Evolutionary conservation across 1,140 invertebrate species (phyloP).

Genomic region (Leptinotarsa undecemlineata): DNA sequence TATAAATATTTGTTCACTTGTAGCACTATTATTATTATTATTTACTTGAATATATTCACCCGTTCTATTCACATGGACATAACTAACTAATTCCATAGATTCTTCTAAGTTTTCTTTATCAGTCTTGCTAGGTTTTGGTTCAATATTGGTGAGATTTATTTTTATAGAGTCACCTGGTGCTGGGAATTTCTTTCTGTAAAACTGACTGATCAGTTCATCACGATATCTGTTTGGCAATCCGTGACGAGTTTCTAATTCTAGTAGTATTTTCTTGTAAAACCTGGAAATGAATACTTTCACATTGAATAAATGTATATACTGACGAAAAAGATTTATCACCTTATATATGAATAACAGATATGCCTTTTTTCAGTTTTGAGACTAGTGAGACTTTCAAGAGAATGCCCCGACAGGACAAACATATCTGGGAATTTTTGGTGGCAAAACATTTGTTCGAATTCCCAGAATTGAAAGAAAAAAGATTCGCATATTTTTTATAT

Average conservation of each 20-base stretch:
- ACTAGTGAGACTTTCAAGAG: too few species aligned
- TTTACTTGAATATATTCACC: conserved; percentile 35
- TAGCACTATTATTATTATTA: background rate
- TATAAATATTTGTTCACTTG: conserved; percentile 29
- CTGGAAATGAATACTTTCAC: conserved; percentile 1
- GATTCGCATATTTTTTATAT: too few species aligned
- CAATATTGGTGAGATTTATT: conserved; percentile 43
- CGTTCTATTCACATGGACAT: conserved; percentile 39
- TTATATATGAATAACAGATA: too few species aligned
- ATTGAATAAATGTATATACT: too few species aligned
- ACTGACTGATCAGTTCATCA: conserved; percentile 62
- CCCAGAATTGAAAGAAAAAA: too few species aligned
- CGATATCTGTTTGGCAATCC: conserved; percentile 64
- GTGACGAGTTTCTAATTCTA: conserved; percentile 70
- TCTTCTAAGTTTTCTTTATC: conserved; percentile 34
- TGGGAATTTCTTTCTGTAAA: conserved; percentile 66
- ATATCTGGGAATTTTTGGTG: too few species aligned
- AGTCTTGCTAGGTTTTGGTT: conserved; percentile 22
- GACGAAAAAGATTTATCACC: too few species aligned
- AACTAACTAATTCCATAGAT: conserved; percentile 39
- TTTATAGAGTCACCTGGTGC: conserved; percentile 61
- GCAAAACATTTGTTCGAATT: too few species aligned
- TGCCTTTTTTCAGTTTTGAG: too few species aligned
- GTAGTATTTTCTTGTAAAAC: conserved; percentile 67
- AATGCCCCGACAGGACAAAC: too few species aligned